phyloP scores from a whole-genome alignment of 1,140 invertebrate species.

The Chironomus striatipennis region DNA sequence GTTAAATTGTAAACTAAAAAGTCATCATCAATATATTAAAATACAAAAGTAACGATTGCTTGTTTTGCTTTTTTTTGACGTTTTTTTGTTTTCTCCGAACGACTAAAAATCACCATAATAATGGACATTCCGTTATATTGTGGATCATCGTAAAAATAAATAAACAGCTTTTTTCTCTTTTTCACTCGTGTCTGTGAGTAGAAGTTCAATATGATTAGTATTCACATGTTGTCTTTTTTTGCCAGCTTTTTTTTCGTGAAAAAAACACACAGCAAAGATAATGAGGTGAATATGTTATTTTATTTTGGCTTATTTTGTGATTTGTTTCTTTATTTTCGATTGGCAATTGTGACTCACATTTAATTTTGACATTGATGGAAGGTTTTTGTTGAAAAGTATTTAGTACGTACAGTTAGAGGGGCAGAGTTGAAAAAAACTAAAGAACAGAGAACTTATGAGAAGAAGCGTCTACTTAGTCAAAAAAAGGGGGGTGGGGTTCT shows the following conservation, averaged over 20 bases:
- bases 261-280: no score
- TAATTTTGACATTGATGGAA: no score
- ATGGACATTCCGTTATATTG: slow-evolving; percentile 1
- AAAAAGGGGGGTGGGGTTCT: no score
- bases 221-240: not conserved
- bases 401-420: no score
- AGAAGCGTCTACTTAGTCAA: no score
- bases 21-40: slow-evolving; percentile 2
- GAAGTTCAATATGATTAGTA: slow-evolving; percentile 9
- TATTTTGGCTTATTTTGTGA: no score
- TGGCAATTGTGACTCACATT: no score
- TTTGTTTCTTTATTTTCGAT: no score
- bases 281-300: no score
- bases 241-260: not conserved
- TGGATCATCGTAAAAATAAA: slow-evolving; percentile 7
- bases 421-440: no score
- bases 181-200: not conserved
- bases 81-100: not conserved
- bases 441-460: no score
- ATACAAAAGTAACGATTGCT: not conserved
- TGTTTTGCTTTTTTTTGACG: not conserved
- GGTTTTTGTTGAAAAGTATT: no score
- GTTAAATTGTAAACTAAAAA: slow-evolving; percentile 1
- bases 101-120: not conserved
- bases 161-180: not conserved